Evolutionary conservation across 2,797 vertebrate species (phyloP), one percentile per base, ranked within the genome.

Genomic region (Sternarchorhynchus goeldii): DNA sequence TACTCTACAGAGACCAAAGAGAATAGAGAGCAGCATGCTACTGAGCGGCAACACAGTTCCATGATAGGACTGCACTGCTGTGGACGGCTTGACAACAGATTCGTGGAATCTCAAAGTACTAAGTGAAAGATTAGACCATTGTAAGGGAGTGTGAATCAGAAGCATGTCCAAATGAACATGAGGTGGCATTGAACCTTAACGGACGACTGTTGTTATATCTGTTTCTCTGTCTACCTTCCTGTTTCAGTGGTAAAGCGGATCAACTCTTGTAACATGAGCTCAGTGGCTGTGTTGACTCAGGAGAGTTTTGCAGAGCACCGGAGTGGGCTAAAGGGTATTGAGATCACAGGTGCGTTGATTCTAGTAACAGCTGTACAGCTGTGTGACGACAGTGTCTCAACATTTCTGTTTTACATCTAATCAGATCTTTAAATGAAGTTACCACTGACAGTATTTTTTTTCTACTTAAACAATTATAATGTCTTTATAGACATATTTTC

Each of bases 231-330:
- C 63, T 14, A 5, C 53, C 3, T 58, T 12, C 73, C 21, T 67
- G 2, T 87, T 65, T 74, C 63, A 92, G 91, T 87, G 88, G 91
- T 92, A 91, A 88, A 91, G 89, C 87, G 92, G 93, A 92, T 92
- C 88, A 88, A 91, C 88, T 88, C 92, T 94, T 92, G 87, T 93
- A 92, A 91, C 84, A 95, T 95, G 94, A 94, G 92, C 90, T 93
- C 92, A 85, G 91, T 95, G 88, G 92, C 92, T 83, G 93, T 95
- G 88, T 92, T 93, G 91, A 93, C 91, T 84, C 92, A 91, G 50
- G 94, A 95, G 91, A 94, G 93, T 91, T 95, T 94, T 90, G 93
- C 92, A 6, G 91, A 93, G 86, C 91, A 93, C 81, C 92, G 91
- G 87, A 93, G 93, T 21, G 92, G 90, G 65, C 89, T 93, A 60